phyloP scores from a whole-genome alignment of 2,797 vertebrate genomes.

The Ispidina lecontei region DNA sequence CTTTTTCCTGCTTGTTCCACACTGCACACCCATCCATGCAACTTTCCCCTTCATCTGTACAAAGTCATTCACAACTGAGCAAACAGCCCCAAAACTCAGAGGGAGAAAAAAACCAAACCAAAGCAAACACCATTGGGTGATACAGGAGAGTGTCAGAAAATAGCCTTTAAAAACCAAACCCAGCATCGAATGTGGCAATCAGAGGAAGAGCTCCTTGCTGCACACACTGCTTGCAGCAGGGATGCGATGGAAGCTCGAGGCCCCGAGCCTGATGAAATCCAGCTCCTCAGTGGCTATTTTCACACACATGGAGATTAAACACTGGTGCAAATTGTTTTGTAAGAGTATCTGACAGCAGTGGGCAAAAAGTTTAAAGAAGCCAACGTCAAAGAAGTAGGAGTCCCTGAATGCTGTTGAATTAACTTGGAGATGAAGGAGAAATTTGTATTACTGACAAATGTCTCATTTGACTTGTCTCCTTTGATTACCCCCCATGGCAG shows the following conservation, averaged over 20 bases:
- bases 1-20: conserved; percentile 15
- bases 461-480: neutral
- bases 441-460: neutral
- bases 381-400: neutral
- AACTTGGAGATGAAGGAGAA: neutral
- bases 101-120: no score
- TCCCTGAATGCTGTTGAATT: neutral
- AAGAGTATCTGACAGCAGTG: neutral
- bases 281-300: no score
- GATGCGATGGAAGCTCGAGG: neutral
- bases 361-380: neutral
- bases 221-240: neutral
- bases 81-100: neutral
- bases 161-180: neutral
- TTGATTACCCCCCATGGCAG: neutral
- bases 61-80: neutral
- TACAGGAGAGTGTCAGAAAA: neutral
- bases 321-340: neutral
- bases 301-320: neutral
- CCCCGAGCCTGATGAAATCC: neutral
- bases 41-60: conserved; percentile 17
- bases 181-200: neutral
- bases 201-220: neutral
- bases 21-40: neutral
- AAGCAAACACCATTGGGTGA: neutral